Conservation (phyloP, 2,113 vertebrate species). For the Cochlearius cochlearius region DNA sequence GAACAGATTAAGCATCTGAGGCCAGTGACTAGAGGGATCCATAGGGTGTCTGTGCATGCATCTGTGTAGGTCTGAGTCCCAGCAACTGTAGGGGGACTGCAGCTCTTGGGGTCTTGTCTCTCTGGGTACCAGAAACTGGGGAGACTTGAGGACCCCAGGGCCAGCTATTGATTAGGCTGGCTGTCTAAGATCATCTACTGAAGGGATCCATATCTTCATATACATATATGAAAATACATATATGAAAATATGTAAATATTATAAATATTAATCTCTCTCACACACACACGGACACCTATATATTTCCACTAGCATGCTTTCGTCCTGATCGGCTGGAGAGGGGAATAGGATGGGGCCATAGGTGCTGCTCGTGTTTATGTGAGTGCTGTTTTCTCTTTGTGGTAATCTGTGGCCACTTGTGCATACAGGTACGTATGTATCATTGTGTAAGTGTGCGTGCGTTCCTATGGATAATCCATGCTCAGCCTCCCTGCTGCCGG, state of each 20-base stretch:
- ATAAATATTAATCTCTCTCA: background rate
- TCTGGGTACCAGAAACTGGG: background rate
- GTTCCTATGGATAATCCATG: background rate
- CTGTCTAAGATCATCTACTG: background rate
- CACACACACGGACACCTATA: too few relatives aligned
- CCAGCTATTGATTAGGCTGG: background rate
- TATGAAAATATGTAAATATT: background rate
- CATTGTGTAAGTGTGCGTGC: background rate
- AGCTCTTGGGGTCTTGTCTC: background rate
- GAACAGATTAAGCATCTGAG: background rate
- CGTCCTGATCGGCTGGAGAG: background rate
- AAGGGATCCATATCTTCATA: background rate
- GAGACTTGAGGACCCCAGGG: background rate
- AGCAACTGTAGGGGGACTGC: background rate
- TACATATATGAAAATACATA: background rate
- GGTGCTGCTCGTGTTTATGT: background rate
- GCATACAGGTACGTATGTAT: background rate
- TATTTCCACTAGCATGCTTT: background rate
- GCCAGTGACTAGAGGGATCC: background rate
- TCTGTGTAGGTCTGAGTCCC: background rate
- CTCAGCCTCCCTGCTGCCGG: background rate
- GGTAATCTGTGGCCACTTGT: background rate
- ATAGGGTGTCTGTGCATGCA: background rate
- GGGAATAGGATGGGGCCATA: background rate
- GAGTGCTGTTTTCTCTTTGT: background rate